Evolutionary conservation across 1,140 invertebrate genomes (phyloP).

Genomic region (Homalodisca vitripennis): DNA sequence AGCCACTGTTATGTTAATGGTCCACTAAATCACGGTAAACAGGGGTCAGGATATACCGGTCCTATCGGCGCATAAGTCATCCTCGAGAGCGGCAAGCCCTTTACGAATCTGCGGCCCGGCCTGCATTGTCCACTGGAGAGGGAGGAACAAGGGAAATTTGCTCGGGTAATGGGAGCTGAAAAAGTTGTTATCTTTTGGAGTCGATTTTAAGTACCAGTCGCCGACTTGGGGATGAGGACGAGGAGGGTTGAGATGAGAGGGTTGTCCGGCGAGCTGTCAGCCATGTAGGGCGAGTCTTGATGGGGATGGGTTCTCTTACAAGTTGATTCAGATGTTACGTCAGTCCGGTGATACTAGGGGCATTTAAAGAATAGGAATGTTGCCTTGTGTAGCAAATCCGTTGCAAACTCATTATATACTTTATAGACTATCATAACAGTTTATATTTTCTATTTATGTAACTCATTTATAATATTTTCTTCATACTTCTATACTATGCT

Average conservation of each 20-base stretch:
- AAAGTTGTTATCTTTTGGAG: slow-evolving; percentile 14
- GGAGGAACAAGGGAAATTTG: slow-evolving; percentile 15
- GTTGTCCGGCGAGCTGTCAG: not conserved
- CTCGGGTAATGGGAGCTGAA: slow-evolving; percentile 16
- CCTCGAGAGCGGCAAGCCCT: not conserved
- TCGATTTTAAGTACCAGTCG: slow-evolving; percentile 8
- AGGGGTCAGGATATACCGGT: not conserved
- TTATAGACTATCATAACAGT: no score
- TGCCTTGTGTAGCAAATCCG: no score
- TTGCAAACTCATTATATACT: no score
- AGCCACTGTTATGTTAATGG: not conserved
- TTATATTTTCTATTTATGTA: no score
- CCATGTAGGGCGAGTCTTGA: not conserved
- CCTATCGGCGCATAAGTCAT: not conserved
- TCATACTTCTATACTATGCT: no score
- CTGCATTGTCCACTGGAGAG: slow-evolving; percentile 7
- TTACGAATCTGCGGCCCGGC: slow-evolving; percentile 13
- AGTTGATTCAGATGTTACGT: no score
- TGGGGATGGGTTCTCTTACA: no score
- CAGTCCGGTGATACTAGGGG: no score
- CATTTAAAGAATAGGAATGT: no score
- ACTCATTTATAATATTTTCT: no score
- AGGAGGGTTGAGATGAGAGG: not conserved
- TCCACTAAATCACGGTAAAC: slow-evolving; percentile 4
- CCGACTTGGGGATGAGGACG: not conserved